Evolutionary conservation across 2,113 vertebrate species (phyloP).

Genomic region (Hemiprocne comata): DNA sequence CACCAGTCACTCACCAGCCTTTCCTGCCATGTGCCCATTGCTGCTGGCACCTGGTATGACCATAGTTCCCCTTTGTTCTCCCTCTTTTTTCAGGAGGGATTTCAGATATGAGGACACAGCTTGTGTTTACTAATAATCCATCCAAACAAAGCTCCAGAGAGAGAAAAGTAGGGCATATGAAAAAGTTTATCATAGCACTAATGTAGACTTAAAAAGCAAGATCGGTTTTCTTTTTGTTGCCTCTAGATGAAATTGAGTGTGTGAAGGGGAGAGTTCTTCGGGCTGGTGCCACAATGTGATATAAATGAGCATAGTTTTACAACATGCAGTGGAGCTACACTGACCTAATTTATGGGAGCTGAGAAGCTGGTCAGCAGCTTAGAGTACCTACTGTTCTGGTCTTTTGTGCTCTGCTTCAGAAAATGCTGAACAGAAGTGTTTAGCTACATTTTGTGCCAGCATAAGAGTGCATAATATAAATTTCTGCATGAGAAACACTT

Average conservation of each 20-base stretch:
- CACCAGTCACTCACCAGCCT: not conserved
- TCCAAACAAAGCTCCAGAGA: not conserved
- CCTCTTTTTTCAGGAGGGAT: not conserved
- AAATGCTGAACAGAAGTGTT: not conserved
- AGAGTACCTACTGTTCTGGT: not conserved
- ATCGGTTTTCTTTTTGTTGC: not conserved
- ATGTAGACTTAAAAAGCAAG: accelerated
- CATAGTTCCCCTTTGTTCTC: not conserved
- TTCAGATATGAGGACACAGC: not conserved
- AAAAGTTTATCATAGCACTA: not conserved
- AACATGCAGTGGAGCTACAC: not conserved
- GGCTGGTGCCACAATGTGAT: not conserved
- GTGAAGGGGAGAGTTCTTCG: not conserved
- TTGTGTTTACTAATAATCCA: not conserved
- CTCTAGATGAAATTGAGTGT: accelerated
- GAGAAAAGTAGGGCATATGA: not conserved
- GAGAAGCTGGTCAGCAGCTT: not conserved
- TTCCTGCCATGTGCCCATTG: not conserved
- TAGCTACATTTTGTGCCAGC: not conserved
- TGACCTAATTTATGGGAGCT: not conserved
- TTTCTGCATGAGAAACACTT: not conserved
- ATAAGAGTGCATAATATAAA: not conserved
- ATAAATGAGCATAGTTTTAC: not conserved
- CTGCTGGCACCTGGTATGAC: not conserved
- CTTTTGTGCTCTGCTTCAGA: not conserved